Evolutionary conservation across 2,888 invertebrate species (phyloP).

Genomic region (Drosophila quasianomalipes): DNA sequence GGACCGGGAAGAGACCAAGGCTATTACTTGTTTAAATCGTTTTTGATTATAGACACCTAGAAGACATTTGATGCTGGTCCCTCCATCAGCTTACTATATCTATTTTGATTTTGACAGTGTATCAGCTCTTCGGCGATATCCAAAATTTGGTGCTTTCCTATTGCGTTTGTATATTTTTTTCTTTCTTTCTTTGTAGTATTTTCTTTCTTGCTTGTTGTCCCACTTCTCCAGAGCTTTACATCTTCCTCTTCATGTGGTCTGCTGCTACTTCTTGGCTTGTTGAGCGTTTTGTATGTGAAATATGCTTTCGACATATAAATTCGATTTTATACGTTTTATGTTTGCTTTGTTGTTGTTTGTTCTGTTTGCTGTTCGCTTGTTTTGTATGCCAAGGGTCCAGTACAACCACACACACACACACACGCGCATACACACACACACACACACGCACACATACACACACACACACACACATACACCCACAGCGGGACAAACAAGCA

Average conservation of each 20-base stretch:
- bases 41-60: neutral
- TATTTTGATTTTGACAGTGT: neutral
- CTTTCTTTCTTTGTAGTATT: neutral
- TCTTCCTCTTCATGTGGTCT: neutral
- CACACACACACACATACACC: constrained; percentile 3
- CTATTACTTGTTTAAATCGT: neutral
- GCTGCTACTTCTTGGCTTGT: constrained; percentile 24
- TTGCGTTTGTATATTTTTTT: neutral
- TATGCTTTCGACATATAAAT: constrained; percentile 78
- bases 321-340: constrained; percentile 78
- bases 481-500: constrained; percentile 29
- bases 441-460: too few species aligned
- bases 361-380: constrained; percentile 57
- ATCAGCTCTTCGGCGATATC: neutral
- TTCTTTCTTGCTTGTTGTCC: constrained; percentile 7
- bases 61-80: neutral
- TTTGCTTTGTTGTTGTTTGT: constrained; percentile 49
- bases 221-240: constrained; percentile 6
- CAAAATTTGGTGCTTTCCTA: neutral
- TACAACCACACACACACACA: constrained; percentile 21
- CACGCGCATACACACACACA: constrained; percentile 11
- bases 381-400: constrained; percentile 67
- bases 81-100: neutral
- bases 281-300: constrained; percentile 65
- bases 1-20: neutral